These are phyloP conservation scores for Prochilodus magdalenae DNA, from an alignment of 2,113 vertebrate genomes.

Conservation along the genomic window DNA sequence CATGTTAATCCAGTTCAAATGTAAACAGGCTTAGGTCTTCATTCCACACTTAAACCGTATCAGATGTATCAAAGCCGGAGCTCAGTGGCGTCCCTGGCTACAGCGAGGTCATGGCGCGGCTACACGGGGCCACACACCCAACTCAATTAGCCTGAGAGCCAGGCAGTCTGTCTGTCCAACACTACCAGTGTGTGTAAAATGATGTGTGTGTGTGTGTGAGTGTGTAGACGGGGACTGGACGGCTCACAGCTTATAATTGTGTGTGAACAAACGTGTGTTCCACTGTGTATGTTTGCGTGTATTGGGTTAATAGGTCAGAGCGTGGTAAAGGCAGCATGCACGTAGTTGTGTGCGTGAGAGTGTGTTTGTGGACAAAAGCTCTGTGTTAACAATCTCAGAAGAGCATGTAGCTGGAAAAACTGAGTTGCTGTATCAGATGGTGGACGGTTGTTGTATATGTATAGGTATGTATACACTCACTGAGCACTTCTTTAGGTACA, in stretches of 20 bases:
- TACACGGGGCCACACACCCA: slow-evolving; percentile 79
- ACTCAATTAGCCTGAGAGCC: slow-evolving; percentile 79
- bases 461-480: slow-evolving; percentile 39
- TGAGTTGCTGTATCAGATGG: no score
- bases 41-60: slow-evolving; percentile 88
- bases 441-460: no score
- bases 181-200: slow-evolving; percentile 52
- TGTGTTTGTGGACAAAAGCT: slow-evolving; percentile 26
- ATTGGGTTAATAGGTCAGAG: slow-evolving; percentile 76
- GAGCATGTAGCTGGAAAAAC: slow-evolving; percentile 54
- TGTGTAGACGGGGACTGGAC: slow-evolving; percentile 31
- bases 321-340: slow-evolving; percentile 61
- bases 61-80: slow-evolving; percentile 91
- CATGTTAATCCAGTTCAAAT: slow-evolving; percentile 83
- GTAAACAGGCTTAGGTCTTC: slow-evolving; percentile 84
- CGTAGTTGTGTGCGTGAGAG: slow-evolving; percentile 51
- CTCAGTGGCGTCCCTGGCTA: slow-evolving; percentile 81
- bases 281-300: slow-evolving; percentile 67
- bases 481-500: no score
- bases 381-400: slow-evolving; percentile 28
- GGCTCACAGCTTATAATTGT: slow-evolving; percentile 59
- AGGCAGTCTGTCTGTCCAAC: slow-evolving; percentile 78
- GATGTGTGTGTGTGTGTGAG: slow-evolving; percentile 40
- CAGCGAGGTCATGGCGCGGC: slow-evolving; percentile 81
- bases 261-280: slow-evolving; percentile 66